A percentile compares a stretch with the other conserved stretches of the same genome.
Evolutionary conservation across 2,113 vertebrate species (phyloP).

Genomic region (Bagarius yarrelli): DNA sequence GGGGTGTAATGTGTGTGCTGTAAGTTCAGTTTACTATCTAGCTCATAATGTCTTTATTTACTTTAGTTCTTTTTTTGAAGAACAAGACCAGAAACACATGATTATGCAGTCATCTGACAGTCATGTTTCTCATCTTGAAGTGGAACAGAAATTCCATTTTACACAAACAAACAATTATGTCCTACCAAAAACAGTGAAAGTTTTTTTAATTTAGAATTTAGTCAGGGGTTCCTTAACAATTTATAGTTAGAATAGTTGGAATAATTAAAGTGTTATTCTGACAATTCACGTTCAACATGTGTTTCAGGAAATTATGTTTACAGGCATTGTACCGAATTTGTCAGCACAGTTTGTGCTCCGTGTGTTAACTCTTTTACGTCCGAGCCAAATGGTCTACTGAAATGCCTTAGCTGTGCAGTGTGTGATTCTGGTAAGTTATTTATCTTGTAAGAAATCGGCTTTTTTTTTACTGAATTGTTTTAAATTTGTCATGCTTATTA

Average conservation of each 20-base stretch:
- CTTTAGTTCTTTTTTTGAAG: background rate
- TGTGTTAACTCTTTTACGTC: slow-evolving; percentile 32
- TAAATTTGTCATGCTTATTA: background rate
- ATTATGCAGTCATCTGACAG: background rate
- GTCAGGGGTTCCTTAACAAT: background rate
- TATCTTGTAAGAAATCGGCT: background rate
- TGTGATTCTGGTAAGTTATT: slow-evolving; percentile 46
- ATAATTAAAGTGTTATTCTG: background rate
- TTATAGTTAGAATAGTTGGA: background rate
- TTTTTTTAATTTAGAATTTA: background rate
- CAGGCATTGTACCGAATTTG: slow-evolving; percentile 42
- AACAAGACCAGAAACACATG: background rate
- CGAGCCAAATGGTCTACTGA: slow-evolving; percentile 21
- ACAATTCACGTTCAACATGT: background rate
- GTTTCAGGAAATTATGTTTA: slow-evolving; percentile 34
- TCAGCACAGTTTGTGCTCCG: slow-evolving; percentile 39
- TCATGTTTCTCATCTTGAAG: background rate
- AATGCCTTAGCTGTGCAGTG: slow-evolving; percentile 34
- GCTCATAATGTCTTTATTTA: too few species aligned
- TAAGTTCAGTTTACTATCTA: background rate
- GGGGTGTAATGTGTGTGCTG: background rate
- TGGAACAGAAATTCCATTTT: background rate
- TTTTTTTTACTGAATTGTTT: background rate
- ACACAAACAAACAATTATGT: background rate
- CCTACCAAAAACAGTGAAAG: too few species aligned